Base-by-base conservation (phyloP, 1,140 invertebrate species). In the Procambarus clarkii region DNA sequence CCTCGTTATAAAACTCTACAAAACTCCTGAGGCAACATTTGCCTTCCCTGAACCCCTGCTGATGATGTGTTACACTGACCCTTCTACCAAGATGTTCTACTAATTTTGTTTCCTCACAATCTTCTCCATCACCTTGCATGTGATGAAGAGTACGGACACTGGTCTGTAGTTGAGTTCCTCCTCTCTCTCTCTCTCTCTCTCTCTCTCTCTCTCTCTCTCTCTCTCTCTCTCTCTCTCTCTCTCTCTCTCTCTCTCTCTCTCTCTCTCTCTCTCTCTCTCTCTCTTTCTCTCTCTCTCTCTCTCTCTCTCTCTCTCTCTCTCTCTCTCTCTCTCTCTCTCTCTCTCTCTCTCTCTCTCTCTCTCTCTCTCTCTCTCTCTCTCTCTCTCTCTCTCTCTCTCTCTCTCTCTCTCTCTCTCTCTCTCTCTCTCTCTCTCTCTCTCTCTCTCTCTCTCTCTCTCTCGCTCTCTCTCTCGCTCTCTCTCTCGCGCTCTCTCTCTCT, bases 171-270 rank as follows among this genome's bases (percentile, higher is more conserved):
- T 0, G 34, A 34, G 34, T 54, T 34, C 46, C 45, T 21, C 9
- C 46, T 80, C 34, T 54, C 79, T 54, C 48, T 54, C 79, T 54
- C 48, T 54, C 79, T 54, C 79, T 54, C 79, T 54, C 79, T 54
- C 79, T 54, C 79, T 54, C 79, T 54, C 79, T 54, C 79, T 81
- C 79, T 54, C 79, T 54, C 48, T 54, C 48, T 54, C 48, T 81
- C 48, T 81, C 79, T 54, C 44, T 54, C 48, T 81, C 79, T 81
- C 79, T 81, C 79, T 81, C 79, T 81, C 79, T 50, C 79, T 54
- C 79, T 81, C 79, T n/a, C 48, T 54, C 79, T 54, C 79, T 54
- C 79, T 54, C 79, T 54, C 79, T 50, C 78, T 50, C 78, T 50
- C 78, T 50, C 78, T 50, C 78, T 50, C 78, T 50, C 78, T 50